Evolutionary conservation across 2,113 vertebrate species (phyloP).

Genomic region (Hypanus sabinus): DNA sequence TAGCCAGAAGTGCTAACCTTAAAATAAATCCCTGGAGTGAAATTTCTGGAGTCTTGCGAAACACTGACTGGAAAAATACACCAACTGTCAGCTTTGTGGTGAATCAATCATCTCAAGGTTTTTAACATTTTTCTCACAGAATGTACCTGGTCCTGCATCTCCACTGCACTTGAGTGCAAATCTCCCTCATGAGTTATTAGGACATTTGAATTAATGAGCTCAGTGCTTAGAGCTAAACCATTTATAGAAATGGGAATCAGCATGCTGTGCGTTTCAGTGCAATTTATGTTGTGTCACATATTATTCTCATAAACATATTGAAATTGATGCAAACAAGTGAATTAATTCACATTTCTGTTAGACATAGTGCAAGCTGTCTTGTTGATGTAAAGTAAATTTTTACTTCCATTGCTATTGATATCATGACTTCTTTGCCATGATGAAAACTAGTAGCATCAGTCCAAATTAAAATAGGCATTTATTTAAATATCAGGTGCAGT

Average conservation of each 20-base stretch:
- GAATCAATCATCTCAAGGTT: not conserved
- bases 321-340: not conserved
- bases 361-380: not conserved
- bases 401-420: not conserved
- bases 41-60: not conserved
- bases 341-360: not conserved
- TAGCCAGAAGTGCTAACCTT: constrained; percentile 11
- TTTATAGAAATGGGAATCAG: not conserved
- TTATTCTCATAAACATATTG: not conserved
- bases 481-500: not conserved
- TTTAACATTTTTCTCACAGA: not conserved
- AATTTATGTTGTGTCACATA: not conserved
- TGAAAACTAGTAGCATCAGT: not conserved
- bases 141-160: not conserved
- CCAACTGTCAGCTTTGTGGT: not conserved
- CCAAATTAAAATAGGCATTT: not conserved
- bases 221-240: not conserved
- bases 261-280: not conserved
- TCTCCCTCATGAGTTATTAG: not conserved
- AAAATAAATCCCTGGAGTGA: constrained; percentile 16
- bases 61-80: not conserved
- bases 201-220: constrained; percentile 15
- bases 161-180: not conserved
- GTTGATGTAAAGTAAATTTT: not conserved
- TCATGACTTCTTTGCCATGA: not conserved